A percentile compares a stretch with the other conserved stretches of the same genome.
Evolutionary conservation across 2,797 vertebrate species (phyloP).

Genomic region (Spheniscus humboldti): DNA sequence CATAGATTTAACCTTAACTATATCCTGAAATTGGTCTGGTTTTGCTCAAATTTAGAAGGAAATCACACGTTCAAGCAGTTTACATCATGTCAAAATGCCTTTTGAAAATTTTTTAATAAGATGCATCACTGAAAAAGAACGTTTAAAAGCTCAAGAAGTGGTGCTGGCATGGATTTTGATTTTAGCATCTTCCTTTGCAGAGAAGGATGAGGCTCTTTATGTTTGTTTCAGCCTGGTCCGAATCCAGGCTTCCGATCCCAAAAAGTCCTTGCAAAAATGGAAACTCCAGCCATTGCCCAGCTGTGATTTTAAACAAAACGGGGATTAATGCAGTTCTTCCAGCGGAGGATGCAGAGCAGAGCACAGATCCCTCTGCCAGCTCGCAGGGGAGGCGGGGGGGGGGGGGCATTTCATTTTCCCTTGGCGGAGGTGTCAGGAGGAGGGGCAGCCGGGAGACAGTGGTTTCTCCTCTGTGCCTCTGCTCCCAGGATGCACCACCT

Average conservation of each 20-base stretch:
- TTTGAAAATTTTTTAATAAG: not conserved
- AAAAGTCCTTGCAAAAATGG: not conserved
- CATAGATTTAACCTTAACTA: not conserved
- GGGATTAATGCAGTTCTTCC: not conserved
- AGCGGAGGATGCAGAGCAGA: fast-evolving
- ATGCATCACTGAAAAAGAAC: not conserved
- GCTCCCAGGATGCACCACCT: not conserved
- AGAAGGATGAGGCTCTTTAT: not conserved
- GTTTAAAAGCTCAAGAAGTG: not conserved
- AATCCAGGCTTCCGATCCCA: not conserved
- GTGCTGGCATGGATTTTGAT: not conserved
- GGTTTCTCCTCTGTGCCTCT: not conserved
- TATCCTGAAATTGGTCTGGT: not conserved
- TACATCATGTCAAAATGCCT: not conserved
- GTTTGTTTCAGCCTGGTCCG: not conserved
- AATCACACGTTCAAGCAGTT: not conserved
- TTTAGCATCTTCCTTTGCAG: not conserved
- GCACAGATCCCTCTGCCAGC: not conserved
- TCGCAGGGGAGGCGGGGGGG: not conserved
- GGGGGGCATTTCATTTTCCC: not conserved
- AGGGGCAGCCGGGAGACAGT: not conserved
- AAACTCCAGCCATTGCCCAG: not conserved
- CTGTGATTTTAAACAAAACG: not conserved
- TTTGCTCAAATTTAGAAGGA: not conserved
- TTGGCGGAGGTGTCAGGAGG: not conserved